Evolutionary conservation across 2,888 invertebrate genomes (phyloP), one percentile per base, ranked within the genome.

Genomic region (Homarus gammarus): DNA sequence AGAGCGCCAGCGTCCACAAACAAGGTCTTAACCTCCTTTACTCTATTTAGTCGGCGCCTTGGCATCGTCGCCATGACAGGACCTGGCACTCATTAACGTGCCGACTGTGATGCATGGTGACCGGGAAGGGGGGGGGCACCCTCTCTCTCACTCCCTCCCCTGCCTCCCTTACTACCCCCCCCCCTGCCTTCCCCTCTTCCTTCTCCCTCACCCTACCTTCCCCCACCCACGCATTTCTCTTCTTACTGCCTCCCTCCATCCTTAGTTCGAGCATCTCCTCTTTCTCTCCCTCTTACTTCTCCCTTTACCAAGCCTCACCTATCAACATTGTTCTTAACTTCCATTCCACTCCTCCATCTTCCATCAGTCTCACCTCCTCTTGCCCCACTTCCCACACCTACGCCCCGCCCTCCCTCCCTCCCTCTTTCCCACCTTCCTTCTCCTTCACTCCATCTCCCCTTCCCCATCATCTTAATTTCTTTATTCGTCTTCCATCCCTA

Each of bases 1-100:
- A 61, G 61, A 79, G 38, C 38, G 33, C 18, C 61, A 61, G 31
- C 61, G 56, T 51, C 72, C 31, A 44, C 68, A 68, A 72, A 49
- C 83, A 51, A 70, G 83, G 51, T 61, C 49, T 18, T 83, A 64
- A 68, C 82, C 44, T 40, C 82, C 68, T 64, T 61, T 68, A 40
- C 44, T 82, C 40, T 64, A 68, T 82, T 82, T 40, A 72, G 72
- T 33, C 61, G 61, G 38, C 61, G 79, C 61, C 79, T 79, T 79
- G 61, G 79, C 79, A n/a, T 38, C 79, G 72, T 82, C 64, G 27
- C 27, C 64, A 27, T 64, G 64, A 64, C 64, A 64, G 64, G 3
- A 8, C 22, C 68, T 72, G 83, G 72, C 83, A 12, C 83, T 83
- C 83, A 83, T 83, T 83, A 83, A 51, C 72, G 72, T 83, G 72